Base-by-base conservation (phyloP, 2,888 invertebrate species). In the Leistus spinibarbis region DNA sequence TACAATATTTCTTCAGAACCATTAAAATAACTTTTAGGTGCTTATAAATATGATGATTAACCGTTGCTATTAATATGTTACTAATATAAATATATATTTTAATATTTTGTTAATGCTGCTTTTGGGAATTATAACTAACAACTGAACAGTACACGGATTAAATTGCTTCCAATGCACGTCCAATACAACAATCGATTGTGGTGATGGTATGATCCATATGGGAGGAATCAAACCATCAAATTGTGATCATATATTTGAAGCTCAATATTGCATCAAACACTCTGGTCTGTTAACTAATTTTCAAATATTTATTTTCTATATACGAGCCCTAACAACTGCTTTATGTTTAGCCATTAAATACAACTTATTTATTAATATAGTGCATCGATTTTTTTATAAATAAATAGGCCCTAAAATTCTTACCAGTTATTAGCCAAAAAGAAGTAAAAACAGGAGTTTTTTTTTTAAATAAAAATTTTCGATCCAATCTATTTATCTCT, bases 231-330 rank as follows among this genome's bases (percentile, higher is more conserved):
- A 87, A 80, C 89, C 93, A 1, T 84, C 86, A 80, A 88, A 88
- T 82, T 95, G 95, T 86, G 88, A 90, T 81, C 89, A 92, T 84
- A 91, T 96, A 71, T 92, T 91, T 84, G 91, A 92, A 83, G 95
- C 96, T 67, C 88, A 88, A 80, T 96, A 91, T 87, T 97, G 97
- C 87, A 89, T 96, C 81, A 96, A 96, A 88, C 90, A 91, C 66
- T 92, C 91, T 80, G 93, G 90, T 86, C 79, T 85, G 67, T 83
- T 23, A 23, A 64, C 13, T 24, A 23, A 23, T 64, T 20, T 3
- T 24, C 22, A 7, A 19, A 57, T 16, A 23, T 64, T 64, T 2
- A 22, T 64, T 24, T 60, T 60, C 60, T 60, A 17, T 20, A 22
- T 56, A 60, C 17, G n/a, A n/a, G n/a, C n/a, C n/a, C n/a, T n/a